Conservation (phyloP, 2,113 vertebrate species). For the Syrrhaptes paradoxus region DNA sequence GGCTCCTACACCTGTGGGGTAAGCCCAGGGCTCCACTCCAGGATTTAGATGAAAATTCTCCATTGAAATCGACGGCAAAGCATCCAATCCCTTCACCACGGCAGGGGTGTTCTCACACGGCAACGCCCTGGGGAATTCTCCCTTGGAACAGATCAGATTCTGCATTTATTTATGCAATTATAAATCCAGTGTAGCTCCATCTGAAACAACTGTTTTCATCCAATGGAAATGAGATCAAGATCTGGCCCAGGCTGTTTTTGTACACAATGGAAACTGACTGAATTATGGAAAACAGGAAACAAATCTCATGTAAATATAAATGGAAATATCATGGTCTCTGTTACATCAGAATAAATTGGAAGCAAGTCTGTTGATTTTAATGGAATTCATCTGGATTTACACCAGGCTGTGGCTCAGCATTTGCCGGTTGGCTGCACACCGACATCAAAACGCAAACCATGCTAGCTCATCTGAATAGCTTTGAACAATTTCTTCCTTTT, state of each 20-base stretch:
- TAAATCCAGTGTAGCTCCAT: background rate
- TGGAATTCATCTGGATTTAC: slow-evolving; percentile 49
- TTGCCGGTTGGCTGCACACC: slow-evolving; percentile 31
- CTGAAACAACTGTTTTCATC: slow-evolving; percentile 27
- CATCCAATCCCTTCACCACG: background rate
- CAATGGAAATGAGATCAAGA: slow-evolving; percentile 50
- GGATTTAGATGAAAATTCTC: background rate
- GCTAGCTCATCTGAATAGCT: slow-evolving; percentile 36
- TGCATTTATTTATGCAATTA: slow-evolving; percentile 12
- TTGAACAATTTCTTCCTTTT: slow-evolving; percentile 35
- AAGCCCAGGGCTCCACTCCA: background rate
- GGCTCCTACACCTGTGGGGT: background rate
- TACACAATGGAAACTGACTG: slow-evolving; percentile 11
- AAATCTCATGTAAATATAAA: slow-evolving; percentile 58
- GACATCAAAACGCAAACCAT: slow-evolving; percentile 3
- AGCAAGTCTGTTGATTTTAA: slow-evolving; percentile 22
- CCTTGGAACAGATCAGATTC: background rate
- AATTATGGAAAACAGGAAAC: slow-evolving; percentile 59
- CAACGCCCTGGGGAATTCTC: background rate
- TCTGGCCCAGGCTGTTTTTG: slow-evolving; percentile 25
- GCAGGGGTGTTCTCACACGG: background rate
- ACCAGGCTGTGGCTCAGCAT: slow-evolving; percentile 49
- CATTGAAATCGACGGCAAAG: background rate
- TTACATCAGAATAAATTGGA: slow-evolving; percentile 58
- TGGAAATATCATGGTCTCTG: slow-evolving; percentile 31